phyloP scores from a whole-genome alignment of 2,888 invertebrate genomes.

The Conus canariensis region DNA sequence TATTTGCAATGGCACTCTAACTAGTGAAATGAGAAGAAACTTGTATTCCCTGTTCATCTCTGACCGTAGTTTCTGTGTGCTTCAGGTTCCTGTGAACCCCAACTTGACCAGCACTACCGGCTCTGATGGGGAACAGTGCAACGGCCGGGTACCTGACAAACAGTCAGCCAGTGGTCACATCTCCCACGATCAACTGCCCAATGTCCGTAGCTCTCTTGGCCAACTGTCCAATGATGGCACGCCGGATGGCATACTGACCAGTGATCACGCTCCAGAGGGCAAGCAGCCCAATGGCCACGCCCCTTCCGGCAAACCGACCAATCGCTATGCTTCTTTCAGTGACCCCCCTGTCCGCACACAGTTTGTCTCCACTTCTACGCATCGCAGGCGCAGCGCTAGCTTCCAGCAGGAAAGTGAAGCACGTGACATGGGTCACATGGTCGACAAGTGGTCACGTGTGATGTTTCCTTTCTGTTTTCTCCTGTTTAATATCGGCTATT shows the following conservation, averaged over 20 bases:
- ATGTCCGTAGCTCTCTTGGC: too few relatives aligned
- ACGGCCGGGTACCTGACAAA: background rate
- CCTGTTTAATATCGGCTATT: background rate
- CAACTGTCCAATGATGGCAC: too few relatives aligned
- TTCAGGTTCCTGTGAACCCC: background rate
- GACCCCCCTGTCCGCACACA: background rate
- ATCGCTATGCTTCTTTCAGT: too few relatives aligned
- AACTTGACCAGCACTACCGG: background rate
- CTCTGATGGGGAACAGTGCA: background rate
- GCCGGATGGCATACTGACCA: background rate
- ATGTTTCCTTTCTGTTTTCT: background rate
- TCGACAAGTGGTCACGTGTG: constrained; percentile 21
- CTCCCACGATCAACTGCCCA: too few relatives aligned
- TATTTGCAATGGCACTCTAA: too few relatives aligned
- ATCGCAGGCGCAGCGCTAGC: background rate
- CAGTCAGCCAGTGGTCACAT: too few relatives aligned
- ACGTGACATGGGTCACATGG: constrained; percentile 15
- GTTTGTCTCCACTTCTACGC: background rate
- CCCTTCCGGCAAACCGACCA: background rate
- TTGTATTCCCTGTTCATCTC: too few relatives aligned
- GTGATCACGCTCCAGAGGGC: background rate
- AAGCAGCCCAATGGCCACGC: background rate
- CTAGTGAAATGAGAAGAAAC: too few relatives aligned
- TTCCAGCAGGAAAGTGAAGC: background rate
- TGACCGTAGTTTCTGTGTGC: too few relatives aligned